Base-by-base conservation (phyloP, 2,888 invertebrate species). In the Liodrosophila aerea region DNA sequence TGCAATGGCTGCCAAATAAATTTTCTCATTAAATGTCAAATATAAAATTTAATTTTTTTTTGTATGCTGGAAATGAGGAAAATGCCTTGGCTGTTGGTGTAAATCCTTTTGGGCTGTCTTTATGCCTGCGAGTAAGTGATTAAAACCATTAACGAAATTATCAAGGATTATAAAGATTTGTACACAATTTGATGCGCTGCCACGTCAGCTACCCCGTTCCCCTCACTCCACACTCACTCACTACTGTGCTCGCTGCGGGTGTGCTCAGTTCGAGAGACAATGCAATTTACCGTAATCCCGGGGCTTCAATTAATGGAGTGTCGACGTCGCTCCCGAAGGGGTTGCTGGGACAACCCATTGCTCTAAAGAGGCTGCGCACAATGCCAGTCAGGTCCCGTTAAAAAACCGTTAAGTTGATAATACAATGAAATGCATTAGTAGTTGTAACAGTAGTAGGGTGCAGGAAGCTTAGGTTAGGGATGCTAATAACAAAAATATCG, bases 131-230 rank as follows among this genome's bases (percentile, higher is more conserved):
- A 60, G 85, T 81, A 80, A 87, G 84, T 88, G 88, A 88, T 88
- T 88, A 88, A 88, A 87, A 74, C 88, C 88, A 88, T 88, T 88
- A 89, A 89, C 87, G 83, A 88, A 88, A 88, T 88, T 88, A 88
- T 88, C 86, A 83, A 59, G 87, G 88, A 89, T 88, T 88, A 87
- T 83, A 81, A 78, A 81, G 88, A 88, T 88, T 88, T 88, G 72
- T 77, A 68, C 67, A 70, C 73, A 72, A 85, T 83, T 82, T 73
- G 67, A 72, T 81, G 85, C 66, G 65, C 61, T 45, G 59, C 64
- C 66, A 70, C 63, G 69, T 43, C 60, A 56, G 49, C 59, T 9
- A 18, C n/a, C n/a, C 16, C 16, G 37, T 29, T 39, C 7, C 1
- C 12, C 4, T 11, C 29, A 12, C 15, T 13, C 22, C 36, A n/a